phyloP scores from a whole-genome alignment of 2,888 invertebrate species.

The Linnaemya vulpina region DNA sequence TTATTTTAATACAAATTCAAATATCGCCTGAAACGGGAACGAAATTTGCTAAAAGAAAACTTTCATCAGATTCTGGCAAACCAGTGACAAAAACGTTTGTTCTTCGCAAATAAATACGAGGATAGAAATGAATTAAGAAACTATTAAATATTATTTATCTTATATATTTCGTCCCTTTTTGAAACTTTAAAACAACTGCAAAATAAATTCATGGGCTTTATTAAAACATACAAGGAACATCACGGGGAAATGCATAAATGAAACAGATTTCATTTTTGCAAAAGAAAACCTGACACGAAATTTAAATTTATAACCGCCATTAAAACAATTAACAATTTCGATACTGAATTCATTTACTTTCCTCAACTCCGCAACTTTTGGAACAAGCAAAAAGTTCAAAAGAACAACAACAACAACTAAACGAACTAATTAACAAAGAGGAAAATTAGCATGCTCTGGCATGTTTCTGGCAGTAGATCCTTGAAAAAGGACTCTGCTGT shows the following conservation, averaged over 20 bases:
- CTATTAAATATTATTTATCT: too few species aligned
- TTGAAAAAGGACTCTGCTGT: slow-evolving; percentile 41
- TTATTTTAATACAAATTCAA: neutral
- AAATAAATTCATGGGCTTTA: slow-evolving; percentile 43
- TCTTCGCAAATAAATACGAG: neutral
- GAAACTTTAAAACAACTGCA: slow-evolving; percentile 1
- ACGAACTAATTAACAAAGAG: slow-evolving; percentile 68
- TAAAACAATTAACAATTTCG: slow-evolving; percentile 80
- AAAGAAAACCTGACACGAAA: slow-evolving; percentile 40
- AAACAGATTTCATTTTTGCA: slow-evolving; percentile 39
- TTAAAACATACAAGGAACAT: slow-evolving; percentile 21
- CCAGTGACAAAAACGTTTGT: neutral
- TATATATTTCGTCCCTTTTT: neutral
- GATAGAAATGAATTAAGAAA: neutral
- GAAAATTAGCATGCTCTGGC: slow-evolving; percentile 64
- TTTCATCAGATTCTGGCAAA: neutral
- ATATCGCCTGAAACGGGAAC: slow-evolving; percentile 4
- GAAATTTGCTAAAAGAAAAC: slow-evolving; percentile 13
- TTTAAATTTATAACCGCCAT: slow-evolving; percentile 77
- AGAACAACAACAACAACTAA: slow-evolving; percentile 1
- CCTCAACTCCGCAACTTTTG: neutral
- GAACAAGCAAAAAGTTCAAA: neutral
- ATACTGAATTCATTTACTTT: slow-evolving; percentile 32
- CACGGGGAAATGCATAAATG: slow-evolving; percentile 39
- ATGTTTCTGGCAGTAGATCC: slow-evolving; percentile 6